These are phyloP conservation scores for Ceyx melanurus DNA, from an alignment of 2,113 vertebrate species.

Conservation along the genomic window DNA sequence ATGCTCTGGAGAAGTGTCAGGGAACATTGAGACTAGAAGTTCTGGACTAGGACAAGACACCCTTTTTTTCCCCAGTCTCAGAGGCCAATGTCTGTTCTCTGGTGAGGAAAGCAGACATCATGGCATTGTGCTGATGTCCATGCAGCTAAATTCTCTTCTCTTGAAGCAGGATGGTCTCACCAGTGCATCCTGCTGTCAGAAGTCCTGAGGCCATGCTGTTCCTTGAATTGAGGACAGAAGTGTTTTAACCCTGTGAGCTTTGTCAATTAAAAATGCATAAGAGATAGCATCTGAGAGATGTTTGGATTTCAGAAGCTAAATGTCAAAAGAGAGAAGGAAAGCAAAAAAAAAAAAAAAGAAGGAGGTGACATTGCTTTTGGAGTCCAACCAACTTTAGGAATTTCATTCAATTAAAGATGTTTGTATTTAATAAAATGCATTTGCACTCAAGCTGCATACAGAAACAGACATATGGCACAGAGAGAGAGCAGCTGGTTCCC, in stretches of 20 bases:
- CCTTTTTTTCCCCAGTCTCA: not conserved
- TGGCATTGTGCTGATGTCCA: not conserved
- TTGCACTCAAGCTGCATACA: not conserved
- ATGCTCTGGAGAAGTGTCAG: not conserved
- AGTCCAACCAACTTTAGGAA: not conserved
- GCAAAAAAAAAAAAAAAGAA: not conserved
- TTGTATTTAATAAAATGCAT: slow-evolving; percentile 41
- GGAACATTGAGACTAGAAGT: not conserved
- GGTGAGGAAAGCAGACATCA: not conserved
- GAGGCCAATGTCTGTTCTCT: not conserved
- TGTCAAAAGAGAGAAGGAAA: not conserved
- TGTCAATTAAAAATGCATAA: not conserved
- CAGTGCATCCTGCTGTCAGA: not conserved
- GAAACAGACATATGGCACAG: not conserved
- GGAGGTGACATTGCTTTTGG: not conserved
- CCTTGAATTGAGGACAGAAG: not conserved
- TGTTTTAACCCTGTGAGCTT: not conserved
- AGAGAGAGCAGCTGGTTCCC: not conserved
- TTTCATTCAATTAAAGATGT: not conserved
- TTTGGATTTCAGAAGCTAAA: not conserved
- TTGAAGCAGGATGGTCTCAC: not conserved
- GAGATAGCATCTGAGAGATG: not conserved
- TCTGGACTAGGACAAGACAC: not conserved
- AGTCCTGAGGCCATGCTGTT: not conserved
- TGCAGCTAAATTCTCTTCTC: not conserved